Base-by-base conservation (phyloP, 2,888 invertebrate species). In the Liopterus haemorrhoidalis region DNA sequence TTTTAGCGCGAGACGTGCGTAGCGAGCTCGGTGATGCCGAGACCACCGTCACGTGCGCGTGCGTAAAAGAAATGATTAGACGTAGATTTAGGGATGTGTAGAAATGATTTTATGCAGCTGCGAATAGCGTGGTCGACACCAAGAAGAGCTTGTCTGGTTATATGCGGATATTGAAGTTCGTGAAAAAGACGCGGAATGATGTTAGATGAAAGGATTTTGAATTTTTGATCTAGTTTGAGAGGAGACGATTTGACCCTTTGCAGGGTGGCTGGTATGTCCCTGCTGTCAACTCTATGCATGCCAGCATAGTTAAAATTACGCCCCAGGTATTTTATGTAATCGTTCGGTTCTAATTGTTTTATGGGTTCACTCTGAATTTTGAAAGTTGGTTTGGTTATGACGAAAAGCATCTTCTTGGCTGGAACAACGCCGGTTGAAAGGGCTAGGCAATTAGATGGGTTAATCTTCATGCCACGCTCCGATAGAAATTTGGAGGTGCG, bases 201-300 rank as follows among this genome's bases (percentile, higher is more conserved):
- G 14, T 44, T 28, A 0, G 16, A 18, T 9, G 28, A 38, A 4
- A 48, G 5, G 1, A 35, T 2, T 5, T 20, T 24, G 1, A 44
- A 4, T 20, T 44, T 48, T 25, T 48, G 44, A 5, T 39, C 33
- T 2, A 44, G 48, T 11, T 39, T 39, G 4, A 48, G 16, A 2
- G 48, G 44, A 1, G 44, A 16, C n/a, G 28, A 40, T 4, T 44
- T 27, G 1, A 48, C 21, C 1, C 37, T 32, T 1, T 21, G 8
- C 8, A 39, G 38, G 5, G 28, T 14, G 9, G 24, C n/a, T n/a
- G n/a, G n/a, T n/a, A n/a, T n/a, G n/a, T n/a, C n/a, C n/a, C n/a
- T n/a, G n/a, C n/a, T n/a, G n/a, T n/a, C n/a, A n/a, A n/a, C n/a
- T n/a, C n/a, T 44, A 4, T 18, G 16, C 14, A 33, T 33, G 2